Evolutionary conservation across 2,888 invertebrate species (phyloP).

Genomic region (Xylota segnis): DNA sequence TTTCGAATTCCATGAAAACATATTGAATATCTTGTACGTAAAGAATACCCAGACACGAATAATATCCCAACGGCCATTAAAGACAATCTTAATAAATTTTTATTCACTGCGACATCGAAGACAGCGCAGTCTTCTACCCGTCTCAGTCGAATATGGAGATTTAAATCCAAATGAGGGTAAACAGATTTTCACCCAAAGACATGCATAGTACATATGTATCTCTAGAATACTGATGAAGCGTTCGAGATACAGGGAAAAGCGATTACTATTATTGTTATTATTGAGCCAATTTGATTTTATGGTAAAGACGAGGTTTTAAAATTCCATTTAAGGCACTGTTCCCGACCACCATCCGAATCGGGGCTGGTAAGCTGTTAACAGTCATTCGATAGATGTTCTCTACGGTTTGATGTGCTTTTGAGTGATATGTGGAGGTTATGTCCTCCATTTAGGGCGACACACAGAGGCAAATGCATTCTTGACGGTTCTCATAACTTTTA

Average conservation of each 20-base stretch:
- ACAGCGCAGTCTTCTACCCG: background rate
- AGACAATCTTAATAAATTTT: slow-evolving; percentile 61
- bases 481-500: background rate
- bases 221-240: slow-evolving; percentile 11
- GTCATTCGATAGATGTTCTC: slow-evolving; percentile 4
- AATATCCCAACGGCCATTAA: slow-evolving; percentile 54
- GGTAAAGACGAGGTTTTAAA: slow-evolving; percentile 58
- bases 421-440: background rate
- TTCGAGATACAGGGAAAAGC: slow-evolving; percentile 22
- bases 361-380: slow-evolving; percentile 34
- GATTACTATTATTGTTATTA: slow-evolving; percentile 52
- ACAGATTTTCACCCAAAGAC: slow-evolving; percentile 28
- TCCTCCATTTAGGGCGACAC: slow-evolving; percentile 29
- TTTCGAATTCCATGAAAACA: slow-evolving; percentile 36
- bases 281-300: slow-evolving; percentile 54
- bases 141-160: slow-evolving; percentile 32
- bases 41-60: slow-evolving; percentile 44
- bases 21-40: slow-evolving; percentile 41
- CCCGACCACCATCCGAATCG: slow-evolving; percentile 16
- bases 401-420: slow-evolving; percentile 9
- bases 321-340: slow-evolving; percentile 43
- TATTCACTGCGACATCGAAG: slow-evolving; percentile 49
- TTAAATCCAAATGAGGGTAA: slow-evolving; percentile 47
- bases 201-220: background rate
- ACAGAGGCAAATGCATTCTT: slow-evolving; percentile 17